phyloP scores from a whole-genome alignment of 2,113 vertebrate genomes.

The Caretta caretta region DNA sequence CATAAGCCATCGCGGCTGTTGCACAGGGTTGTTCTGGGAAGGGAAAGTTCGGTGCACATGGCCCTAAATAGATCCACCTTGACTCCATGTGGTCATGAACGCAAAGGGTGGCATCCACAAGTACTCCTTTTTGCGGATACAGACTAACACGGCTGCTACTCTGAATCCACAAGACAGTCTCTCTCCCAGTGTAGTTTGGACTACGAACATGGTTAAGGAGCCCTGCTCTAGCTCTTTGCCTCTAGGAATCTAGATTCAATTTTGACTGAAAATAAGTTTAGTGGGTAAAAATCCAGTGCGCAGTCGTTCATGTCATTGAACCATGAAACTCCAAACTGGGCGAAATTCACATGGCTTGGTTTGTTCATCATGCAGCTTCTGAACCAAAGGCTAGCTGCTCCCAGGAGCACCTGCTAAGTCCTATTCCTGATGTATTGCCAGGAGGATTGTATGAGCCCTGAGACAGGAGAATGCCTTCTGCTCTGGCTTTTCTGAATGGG shows the following conservation, averaged over 20 bases:
- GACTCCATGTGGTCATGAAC: neutral
- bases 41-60: neutral
- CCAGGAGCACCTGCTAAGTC: neutral
- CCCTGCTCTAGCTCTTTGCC: too few relatives aligned
- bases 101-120: neutral
- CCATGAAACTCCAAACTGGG: too few relatives aligned
- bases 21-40: neutral
- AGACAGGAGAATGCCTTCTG: neutral
- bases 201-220: too few relatives aligned
- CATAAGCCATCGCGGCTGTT: neutral
- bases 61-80: neutral
- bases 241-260: too few relatives aligned
- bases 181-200: too few relatives aligned
- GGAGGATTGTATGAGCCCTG: neutral
- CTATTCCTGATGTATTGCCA: neutral
- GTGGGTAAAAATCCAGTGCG: too few relatives aligned
- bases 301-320: too few relatives aligned
- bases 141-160: too few relatives aligned
- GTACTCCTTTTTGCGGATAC: too few relatives aligned
- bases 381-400: neutral
- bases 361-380: neutral
- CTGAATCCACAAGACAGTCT: neutral
- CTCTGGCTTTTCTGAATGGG: too few relatives aligned
- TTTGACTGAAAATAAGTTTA: too few relatives aligned
- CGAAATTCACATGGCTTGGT: neutral